Percentiles rank a stretch among this genome's conserved stretches.
Evolutionary conservation across 2,797 vertebrate genomes (phyloP).

Genomic region (Bradypus variegatus): DNA sequence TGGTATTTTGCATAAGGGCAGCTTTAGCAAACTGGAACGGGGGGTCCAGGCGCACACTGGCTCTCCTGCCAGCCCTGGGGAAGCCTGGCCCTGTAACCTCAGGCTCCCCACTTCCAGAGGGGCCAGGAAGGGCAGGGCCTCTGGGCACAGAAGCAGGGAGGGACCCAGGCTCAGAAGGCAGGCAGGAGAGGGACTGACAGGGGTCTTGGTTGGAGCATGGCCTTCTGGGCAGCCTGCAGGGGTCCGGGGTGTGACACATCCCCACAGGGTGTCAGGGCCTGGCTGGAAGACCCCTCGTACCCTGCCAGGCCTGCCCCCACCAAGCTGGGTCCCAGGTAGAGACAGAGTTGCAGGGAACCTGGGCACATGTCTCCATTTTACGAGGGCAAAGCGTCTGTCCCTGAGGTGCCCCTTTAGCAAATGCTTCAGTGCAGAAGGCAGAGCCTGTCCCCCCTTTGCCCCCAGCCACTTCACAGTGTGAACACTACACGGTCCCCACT

Average conservation of each 20-base stretch:
- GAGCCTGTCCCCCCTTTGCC: accelerated
- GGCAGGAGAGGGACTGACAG: too few species aligned
- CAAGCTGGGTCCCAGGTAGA: background rate
- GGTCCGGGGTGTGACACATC: background rate
- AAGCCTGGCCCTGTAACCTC: too few species aligned
- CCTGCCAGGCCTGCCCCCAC: background rate
- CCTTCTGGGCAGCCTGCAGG: too few species aligned
- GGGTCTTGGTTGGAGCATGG: background rate
- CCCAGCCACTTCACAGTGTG: accelerated
- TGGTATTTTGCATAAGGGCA: too few species aligned
- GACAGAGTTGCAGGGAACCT: too few species aligned
- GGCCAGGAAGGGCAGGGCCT: background rate
- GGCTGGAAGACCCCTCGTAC: background rate
- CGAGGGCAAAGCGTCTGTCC: accelerated
- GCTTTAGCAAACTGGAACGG: too few species aligned
- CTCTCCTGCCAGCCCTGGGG: too few species aligned
- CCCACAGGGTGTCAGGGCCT: background rate
- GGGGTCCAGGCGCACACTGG: too few species aligned
- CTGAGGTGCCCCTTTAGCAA: background rate
- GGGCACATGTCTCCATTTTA: background rate
- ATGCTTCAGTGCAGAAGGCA: too few species aligned
- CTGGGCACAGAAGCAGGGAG: background rate
- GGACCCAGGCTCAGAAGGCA: accelerated
- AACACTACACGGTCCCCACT: too few species aligned
- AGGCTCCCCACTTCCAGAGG: too few species aligned